These are phyloP conservation scores for Panzeria rudis DNA, from an alignment of 2,888 invertebrate genomes.

Conservation along the genomic window DNA sequence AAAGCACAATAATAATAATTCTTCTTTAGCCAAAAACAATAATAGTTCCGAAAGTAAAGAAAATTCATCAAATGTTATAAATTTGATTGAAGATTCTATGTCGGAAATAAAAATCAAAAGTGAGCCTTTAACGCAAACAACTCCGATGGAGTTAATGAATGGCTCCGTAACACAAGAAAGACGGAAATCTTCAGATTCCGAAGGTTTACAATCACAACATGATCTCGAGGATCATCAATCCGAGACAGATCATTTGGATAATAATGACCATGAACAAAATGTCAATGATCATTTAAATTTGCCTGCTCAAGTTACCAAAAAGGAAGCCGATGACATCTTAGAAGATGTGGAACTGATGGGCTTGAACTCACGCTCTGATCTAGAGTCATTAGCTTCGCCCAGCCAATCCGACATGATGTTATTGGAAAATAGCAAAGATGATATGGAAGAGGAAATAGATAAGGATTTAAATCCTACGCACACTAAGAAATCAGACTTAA, in stretches of 20 bases:
- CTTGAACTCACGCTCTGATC: constrained; percentile 82
- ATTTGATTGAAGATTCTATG: constrained; percentile 82
- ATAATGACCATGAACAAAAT: constrained; percentile 64
- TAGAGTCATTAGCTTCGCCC: constrained; percentile 86
- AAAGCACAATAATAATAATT: constrained; percentile 78
- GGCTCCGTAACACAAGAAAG: constrained; percentile 70
- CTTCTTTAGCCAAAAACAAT: constrained; percentile 75
- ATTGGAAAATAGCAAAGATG: constrained; percentile 87
- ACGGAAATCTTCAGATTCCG: constrained; percentile 79
- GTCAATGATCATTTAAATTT: constrained; percentile 68
- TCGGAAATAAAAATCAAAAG: constrained; percentile 81
- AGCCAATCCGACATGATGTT: constrained; percentile 84
- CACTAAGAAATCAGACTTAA: constrained; percentile 87
- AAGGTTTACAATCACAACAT: constrained; percentile 73
- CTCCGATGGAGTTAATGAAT: constrained; percentile 74
- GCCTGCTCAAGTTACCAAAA: constrained; percentile 78
- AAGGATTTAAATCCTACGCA: constrained; percentile 85
- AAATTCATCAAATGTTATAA: constrained; percentile 78
- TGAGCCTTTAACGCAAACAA: constrained; percentile 80
- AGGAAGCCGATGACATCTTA: constrained; percentile 81
- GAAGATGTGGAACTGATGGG: constrained; percentile 82
- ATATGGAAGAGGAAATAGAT: constrained; percentile 87
- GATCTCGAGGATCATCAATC: constrained; percentile 64
- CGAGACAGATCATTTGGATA: constrained; percentile 61
- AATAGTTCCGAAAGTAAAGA: constrained; percentile 66